These are phyloP conservation scores for Muntiacus muntjak DNA, from an alignment of 2,113 vertebrate species.

Conservation along the genomic window DNA sequence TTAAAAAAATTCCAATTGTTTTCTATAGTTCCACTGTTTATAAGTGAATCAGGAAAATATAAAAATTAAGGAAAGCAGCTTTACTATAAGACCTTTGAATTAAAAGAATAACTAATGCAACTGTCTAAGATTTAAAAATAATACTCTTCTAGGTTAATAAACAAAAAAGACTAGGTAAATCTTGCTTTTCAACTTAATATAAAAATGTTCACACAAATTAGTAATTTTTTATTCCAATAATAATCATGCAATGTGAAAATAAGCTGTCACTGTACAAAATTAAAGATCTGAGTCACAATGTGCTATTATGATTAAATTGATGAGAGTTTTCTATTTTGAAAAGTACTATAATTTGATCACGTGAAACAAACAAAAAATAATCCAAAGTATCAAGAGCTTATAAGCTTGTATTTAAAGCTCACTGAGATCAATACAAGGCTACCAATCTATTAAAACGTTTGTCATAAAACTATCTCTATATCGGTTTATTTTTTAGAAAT, in stretches of 20 bases:
- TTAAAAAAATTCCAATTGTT: neutral
- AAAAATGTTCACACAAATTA: neutral
- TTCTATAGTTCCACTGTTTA: neutral
- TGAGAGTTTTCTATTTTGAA: conserved; percentile 30
- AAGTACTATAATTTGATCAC: conserved; percentile 15
- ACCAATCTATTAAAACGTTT: neutral
- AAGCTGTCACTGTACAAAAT: conserved; percentile 28
- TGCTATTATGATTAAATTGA: neutral
- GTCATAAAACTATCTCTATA: neutral
- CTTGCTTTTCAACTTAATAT: neutral
- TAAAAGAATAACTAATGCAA: neutral
- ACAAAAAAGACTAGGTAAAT: conserved; percentile 12
- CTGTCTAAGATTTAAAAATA: neutral
- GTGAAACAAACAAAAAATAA: neutral
- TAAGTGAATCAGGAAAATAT: neutral
- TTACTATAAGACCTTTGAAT: neutral
- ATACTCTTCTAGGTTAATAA: neutral
- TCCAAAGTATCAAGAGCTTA: neutral
- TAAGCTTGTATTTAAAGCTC: neutral
- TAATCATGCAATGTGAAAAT: neutral
- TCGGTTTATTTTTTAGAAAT: neutral
- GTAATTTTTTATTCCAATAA: conserved; percentile 19
- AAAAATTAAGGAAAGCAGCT: neutral
- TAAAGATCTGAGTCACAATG: conserved; percentile 18
- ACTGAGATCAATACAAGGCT: neutral